phyloP scores from a whole-genome alignment of 2,888 invertebrate species.

The Sinotaia quadrata region DNA sequence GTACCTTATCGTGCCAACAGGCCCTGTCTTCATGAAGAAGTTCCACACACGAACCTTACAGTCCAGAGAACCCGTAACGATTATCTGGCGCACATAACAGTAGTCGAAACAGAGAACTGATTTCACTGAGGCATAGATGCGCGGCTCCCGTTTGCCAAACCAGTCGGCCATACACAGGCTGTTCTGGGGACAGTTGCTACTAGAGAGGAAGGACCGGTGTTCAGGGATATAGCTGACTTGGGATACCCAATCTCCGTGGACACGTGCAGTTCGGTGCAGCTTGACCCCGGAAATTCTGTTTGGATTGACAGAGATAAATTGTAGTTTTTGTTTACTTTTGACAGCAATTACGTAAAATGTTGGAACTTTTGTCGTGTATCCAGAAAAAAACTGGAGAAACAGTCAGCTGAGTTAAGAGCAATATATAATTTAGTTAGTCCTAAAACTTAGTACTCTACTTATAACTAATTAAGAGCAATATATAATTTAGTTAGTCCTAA shows the following conservation, averaged over 20 bases:
- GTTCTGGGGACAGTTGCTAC: conserved; percentile 75
- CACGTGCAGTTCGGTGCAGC: conserved; percentile 68
- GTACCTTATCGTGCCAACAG: conserved; percentile 35
- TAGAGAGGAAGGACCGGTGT: conserved; percentile 81
- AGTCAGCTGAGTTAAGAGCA: too few relatives aligned
- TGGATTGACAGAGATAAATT: neutral
- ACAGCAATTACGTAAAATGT: neutral
- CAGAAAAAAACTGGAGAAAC: too few relatives aligned
- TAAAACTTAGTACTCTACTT: too few relatives aligned
- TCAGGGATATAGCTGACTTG: conserved; percentile 81
- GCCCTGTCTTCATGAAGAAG: conserved; percentile 79
- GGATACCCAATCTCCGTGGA: conserved; percentile 81
- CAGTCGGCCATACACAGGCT: conserved; percentile 74
- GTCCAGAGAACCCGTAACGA: conserved; percentile 81
- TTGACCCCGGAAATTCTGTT: neutral
- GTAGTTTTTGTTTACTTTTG: neutral
- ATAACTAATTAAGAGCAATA: too few relatives aligned
- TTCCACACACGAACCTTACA: conserved; percentile 85
- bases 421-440: too few relatives aligned
- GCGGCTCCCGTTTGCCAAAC: conserved; percentile 73
- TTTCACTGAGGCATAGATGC: conserved; percentile 76
- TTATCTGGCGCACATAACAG: conserved; percentile 56
- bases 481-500: too few relatives aligned
- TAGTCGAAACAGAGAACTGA: conserved; percentile 72
- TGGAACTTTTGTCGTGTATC: too few relatives aligned